Percentiles rank a stretch among this genome's conserved stretches.
Evolutionary conservation across 2,113 vertebrate species (phyloP).

Genomic region (Tricholaema leucomelas): DNA sequence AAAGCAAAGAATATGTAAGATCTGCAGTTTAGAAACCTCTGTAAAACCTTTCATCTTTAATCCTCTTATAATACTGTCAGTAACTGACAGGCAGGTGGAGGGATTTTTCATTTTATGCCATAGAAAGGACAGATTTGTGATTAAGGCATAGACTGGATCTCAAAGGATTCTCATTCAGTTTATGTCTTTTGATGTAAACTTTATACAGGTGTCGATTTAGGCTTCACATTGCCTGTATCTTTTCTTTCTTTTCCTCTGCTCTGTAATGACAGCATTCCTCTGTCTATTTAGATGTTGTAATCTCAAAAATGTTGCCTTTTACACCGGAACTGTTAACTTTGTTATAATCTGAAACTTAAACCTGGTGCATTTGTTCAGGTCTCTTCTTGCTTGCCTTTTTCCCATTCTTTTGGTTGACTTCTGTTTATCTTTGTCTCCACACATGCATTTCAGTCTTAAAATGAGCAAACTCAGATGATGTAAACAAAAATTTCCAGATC

Average conservation of each 20-base stretch:
- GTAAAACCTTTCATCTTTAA: slow-evolving; percentile 56
- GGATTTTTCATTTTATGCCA: slow-evolving; percentile 28
- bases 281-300: neutral
- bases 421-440: neutral
- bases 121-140: slow-evolving; percentile 15
- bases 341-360: neutral
- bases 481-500: neutral
- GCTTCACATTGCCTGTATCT: neutral
- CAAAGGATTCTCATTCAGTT: slow-evolving; percentile 20
- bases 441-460: neutral
- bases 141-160: slow-evolving; percentile 6
- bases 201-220: neutral
- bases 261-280: neutral
- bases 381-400: too few species aligned
- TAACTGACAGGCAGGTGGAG: slow-evolving; percentile 26
- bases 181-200: slow-evolving; percentile 24
- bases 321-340: neutral
- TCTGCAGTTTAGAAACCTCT: slow-evolving; percentile 43
- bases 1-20: slow-evolving; percentile 36
- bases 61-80: slow-evolving; percentile 39
- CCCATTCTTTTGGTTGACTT: neutral
- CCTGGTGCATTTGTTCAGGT: neutral
- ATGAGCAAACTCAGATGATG: neutral
- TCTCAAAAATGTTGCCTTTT: neutral
- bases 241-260: neutral